phyloP scores from a whole-genome alignment of 2,113 vertebrate genomes.

The Aix galericulata region DNA sequence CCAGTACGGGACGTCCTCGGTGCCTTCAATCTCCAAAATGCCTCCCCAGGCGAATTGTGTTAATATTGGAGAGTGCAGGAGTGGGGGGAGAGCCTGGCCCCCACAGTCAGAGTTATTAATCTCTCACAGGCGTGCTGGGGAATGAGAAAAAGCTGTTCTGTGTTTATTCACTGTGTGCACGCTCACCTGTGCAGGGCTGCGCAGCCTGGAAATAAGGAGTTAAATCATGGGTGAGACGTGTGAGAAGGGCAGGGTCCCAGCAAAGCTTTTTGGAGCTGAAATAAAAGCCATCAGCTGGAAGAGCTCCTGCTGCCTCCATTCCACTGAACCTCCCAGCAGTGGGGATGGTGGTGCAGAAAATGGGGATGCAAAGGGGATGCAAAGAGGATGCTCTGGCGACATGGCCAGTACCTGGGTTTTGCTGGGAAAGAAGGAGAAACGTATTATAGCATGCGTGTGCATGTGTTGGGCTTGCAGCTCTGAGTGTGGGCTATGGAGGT shows the following conservation, averaged over 20 bases:
- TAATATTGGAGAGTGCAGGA: constrained; percentile 42
- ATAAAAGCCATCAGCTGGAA: background rate
- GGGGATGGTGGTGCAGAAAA: background rate
- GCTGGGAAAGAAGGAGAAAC: background rate
- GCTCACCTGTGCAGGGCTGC: background rate
- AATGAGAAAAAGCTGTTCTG: background rate
- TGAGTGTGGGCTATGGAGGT: rapidly evolving
- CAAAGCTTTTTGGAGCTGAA: background rate
- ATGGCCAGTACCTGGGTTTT: background rate
- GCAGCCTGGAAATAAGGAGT: background rate
- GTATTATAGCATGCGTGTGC: rapidly evolving
- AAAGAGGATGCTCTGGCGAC: rapidly evolving
- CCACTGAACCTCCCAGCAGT: background rate
- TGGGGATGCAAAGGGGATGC: background rate
- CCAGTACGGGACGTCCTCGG: background rate
- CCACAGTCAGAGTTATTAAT: rapidly evolving
- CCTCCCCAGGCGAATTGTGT: background rate
- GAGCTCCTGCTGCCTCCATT: background rate
- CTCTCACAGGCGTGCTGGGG: rapidly evolving
- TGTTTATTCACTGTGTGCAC: background rate
- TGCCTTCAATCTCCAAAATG: constrained; percentile 23
- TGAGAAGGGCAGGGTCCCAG: background rate
- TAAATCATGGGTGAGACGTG: background rate
- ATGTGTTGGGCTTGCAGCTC: background rate
- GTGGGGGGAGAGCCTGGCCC: background rate